Evolutionary conservation across 30 jellyfish, hydroid and myxozoan genomes (phyloP).

Genomic region (Hydractinia symbiolongicarpus): DNA sequence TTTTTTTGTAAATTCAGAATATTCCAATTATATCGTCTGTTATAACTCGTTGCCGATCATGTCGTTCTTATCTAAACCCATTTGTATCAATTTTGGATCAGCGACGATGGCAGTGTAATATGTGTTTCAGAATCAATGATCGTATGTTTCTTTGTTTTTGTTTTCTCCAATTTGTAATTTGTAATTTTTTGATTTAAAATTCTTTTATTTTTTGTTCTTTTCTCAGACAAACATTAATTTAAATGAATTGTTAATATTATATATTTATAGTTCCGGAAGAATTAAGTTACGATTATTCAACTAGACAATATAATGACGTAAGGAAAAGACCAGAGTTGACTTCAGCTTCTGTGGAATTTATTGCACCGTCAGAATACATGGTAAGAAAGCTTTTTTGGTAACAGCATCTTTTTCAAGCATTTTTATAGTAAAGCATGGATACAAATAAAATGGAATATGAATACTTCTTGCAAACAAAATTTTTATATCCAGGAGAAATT

Average conservation of each 20-base stretch:
- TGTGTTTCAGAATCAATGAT: constrained; percentile 78
- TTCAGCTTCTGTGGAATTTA: constrained; percentile 59
- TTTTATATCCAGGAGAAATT: background rate
- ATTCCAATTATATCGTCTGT: constrained; percentile 81
- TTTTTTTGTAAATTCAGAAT: constrained; percentile 27
- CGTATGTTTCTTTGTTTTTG: constrained; percentile 47
- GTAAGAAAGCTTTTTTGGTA: constrained; percentile 15
- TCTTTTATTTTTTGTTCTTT: background rate
- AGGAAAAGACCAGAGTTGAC: constrained; percentile 75
- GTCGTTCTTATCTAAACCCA: constrained; percentile 87
- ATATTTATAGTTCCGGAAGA: constrained; percentile 69
- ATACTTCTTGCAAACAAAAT: background rate
- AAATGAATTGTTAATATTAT: background rate
- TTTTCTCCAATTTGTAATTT: background rate
- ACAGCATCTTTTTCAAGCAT: background rate
- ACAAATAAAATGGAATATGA: background rate
- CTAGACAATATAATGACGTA: constrained; percentile 61
- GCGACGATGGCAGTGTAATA: constrained; percentile 88
- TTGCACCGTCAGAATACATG: constrained; percentile 94
- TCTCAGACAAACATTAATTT: background rate
- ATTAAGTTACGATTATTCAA: constrained; percentile 52
- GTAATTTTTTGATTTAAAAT: background rate
- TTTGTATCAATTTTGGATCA: constrained; percentile 68
- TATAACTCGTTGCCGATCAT: constrained; percentile 69
- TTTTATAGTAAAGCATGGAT: background rate